Base-by-base conservation (phyloP, 1,140 invertebrate genomes). In the Brachionus koreanus region DNA sequence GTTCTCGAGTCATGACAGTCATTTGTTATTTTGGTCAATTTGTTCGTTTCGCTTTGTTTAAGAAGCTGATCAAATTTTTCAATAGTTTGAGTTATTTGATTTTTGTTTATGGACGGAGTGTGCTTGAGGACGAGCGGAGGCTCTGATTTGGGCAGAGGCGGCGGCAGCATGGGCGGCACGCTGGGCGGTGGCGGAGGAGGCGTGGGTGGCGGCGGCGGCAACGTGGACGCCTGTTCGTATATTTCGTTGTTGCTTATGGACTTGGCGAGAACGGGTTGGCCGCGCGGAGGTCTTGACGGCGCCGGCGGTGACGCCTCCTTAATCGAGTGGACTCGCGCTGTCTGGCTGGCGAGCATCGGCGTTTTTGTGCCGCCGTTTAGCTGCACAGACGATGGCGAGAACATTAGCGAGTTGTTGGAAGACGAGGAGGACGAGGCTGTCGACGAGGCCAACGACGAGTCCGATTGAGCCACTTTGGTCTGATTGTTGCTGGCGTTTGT, bases 141-240 rank as follows among this genome's bases (percentile, higher is more conserved):
- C 9, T 74, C 69, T 13, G 69, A 19, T 25, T 74, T 83, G n/a
- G 83, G 69, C 29, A 63, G 29, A n/a, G 69, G 83, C 16, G 82
- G 79, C 6, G 83, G 83, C 43, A 65, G 29, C 35, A 52, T 43
- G n/a, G 57, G 57, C 12, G 57, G 79, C 16, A 49, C 61, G 43
- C 7, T 5, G 4, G 57, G 79, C 16, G 79, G 57, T 46, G 79
- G 57, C 65, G 79, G 57, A 0, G 79, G 79, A 35, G 79, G 57
- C 7, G 79, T 82, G 12, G 79, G 79, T 0, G 57, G 57, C 5
- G 79, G 57, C 7, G 79, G 57, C 5, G 43, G 57, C 39, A 74
- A 43, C 0, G 5, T 39, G 0, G 69, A 29, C 2, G 16, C 2
- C 12, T 74, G 69, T 46, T 74, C 42, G 25, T 74, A 46, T 46